Percentiles rank a stretch among this genome's conserved stretches.
These are phyloP conservation scores for Athetis lepigone DNA, from an alignment of 2,888 invertebrate genomes.

Conservation along the genomic window DNA sequence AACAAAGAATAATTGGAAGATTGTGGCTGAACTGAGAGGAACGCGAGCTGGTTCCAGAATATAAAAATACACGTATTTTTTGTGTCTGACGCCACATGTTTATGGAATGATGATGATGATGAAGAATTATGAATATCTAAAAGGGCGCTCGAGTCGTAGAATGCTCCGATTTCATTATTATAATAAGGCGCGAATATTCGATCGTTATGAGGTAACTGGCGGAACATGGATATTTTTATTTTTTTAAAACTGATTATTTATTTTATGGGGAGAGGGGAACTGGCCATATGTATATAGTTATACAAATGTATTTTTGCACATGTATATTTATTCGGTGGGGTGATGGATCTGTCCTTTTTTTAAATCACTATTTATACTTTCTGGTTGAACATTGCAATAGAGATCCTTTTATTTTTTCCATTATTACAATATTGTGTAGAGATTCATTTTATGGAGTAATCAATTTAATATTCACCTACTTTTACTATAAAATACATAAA, in stretches of 20 bases:
- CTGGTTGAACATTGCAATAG: constrained; percentile 18
- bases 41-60: too few species aligned
- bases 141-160: too few species aligned
- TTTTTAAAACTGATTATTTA: not conserved
- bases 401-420: constrained; percentile 16
- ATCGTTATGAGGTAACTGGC: not conserved
- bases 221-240: not conserved
- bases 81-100: too few species aligned
- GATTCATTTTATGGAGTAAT: constrained; percentile 47
- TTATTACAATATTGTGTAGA: constrained; percentile 12
- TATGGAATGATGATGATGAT: too few species aligned
- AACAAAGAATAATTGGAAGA: too few species aligned
- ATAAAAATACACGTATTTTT: too few species aligned
- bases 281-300: not conserved
- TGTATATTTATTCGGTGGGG: constrained; percentile 28
- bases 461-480: constrained; percentile 34
- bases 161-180: too few species aligned
- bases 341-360: constrained; percentile 10
- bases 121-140: too few species aligned
- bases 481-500: constrained; percentile 49
- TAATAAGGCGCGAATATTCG: not conserved
- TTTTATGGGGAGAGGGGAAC: not conserved
- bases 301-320: constrained; percentile 2
- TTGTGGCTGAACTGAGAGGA: too few species aligned
- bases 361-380: constrained; percentile 7